Base-by-base conservation (phyloP, 2,888 invertebrate genomes). In the Pyrochroa serraticornis region DNA sequence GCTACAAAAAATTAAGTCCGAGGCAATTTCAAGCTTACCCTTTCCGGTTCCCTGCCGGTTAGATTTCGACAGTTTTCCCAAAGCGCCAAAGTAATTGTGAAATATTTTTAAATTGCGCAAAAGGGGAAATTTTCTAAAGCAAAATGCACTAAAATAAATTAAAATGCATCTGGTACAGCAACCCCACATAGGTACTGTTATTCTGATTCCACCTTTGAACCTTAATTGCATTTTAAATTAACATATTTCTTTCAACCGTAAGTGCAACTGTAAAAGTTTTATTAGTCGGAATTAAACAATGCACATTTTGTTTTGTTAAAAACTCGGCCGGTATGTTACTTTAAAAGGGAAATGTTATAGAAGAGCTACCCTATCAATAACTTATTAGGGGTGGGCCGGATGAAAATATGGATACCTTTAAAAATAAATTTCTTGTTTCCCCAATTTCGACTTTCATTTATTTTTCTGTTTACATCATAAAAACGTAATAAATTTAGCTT, bases 131-230 rank as follows among this genome's bases (percentile, higher is more conserved):
- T n/a, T 12, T 36, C 42, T 14, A 13, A 41, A 9, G 10, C 22
- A 32, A 22, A 33, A 31, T 36, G 47, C 47, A 48, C 33, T 30
- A 22, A 22, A 33, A 48, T 37, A 37, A 48, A 48, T 48, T 48
- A 48, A 48, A 48, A 48, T 48, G 47, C 47, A 48, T 48, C 38
- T 48, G 47, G n/a, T n/a, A n/a, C n/a, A n/a, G n/a, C n/a, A n/a
- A n/a, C n/a, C n/a, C n/a, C 37, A 13, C 9, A 12, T 13, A 34
- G 45, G 44, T 31, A 9, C 13, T 44, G 44, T 48, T 48, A 33
- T 45, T 45, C 10, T 45, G 45, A 12, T 34, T 46, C 46, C 30
- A 9, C 36, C 22, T 46, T 35, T 35, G 9, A 46, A 30, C 46
- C 14, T n/a, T 30, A 35, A 36, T 46, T 46, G 22, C 10, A 36